These are phyloP conservation scores for Unio delphinus DNA, from an alignment of 2,888 invertebrate genomes.

Conservation along the genomic window DNA sequence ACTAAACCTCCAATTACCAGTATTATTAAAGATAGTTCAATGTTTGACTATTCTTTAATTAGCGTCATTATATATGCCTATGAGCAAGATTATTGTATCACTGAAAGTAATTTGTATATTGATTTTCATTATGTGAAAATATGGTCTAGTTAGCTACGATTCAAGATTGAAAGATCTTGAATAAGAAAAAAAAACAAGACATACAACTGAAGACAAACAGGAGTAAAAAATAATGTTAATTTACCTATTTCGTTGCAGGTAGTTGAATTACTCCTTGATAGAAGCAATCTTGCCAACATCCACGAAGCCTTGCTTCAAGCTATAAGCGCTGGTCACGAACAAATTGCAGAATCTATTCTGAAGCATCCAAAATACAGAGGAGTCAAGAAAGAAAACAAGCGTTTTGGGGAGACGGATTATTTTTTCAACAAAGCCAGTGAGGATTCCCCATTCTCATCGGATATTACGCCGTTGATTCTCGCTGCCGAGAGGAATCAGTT, in stretches of 20 bases:
- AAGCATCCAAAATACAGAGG: slow-evolving; percentile 66
- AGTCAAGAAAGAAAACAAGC: slow-evolving; percentile 54
- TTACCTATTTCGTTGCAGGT: slow-evolving; percentile 38
- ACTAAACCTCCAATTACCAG: too few relatives aligned
- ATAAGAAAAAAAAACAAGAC: too few relatives aligned
- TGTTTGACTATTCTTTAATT: too few relatives aligned
- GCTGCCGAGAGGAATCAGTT: slow-evolving; percentile 64
- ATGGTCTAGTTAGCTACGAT: too few relatives aligned
- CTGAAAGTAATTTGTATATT: too few relatives aligned
- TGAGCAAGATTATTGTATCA: too few relatives aligned
- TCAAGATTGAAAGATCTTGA: too few relatives aligned
- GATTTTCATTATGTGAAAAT: too few relatives aligned
- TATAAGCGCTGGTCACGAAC: slow-evolving; percentile 65
- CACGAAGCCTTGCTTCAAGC: slow-evolving; percentile 64
- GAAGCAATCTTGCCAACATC: slow-evolving; percentile 58
- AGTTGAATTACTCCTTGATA: slow-evolving; percentile 57
- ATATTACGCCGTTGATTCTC: slow-evolving; percentile 64
- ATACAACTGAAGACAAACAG: neutral
- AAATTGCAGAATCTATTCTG: slow-evolving; percentile 65
- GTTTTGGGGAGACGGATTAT: slow-evolving; percentile 57
- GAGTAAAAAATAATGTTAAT: neutral
- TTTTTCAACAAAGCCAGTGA: slow-evolving; percentile 57
- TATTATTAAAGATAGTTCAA: too few relatives aligned
- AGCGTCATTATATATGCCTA: too few relatives aligned
- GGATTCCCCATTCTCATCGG: slow-evolving; percentile 62